Base-by-base conservation (phyloP, 1,140 invertebrate species). In the Temnothorax curvispinosus region DNA sequence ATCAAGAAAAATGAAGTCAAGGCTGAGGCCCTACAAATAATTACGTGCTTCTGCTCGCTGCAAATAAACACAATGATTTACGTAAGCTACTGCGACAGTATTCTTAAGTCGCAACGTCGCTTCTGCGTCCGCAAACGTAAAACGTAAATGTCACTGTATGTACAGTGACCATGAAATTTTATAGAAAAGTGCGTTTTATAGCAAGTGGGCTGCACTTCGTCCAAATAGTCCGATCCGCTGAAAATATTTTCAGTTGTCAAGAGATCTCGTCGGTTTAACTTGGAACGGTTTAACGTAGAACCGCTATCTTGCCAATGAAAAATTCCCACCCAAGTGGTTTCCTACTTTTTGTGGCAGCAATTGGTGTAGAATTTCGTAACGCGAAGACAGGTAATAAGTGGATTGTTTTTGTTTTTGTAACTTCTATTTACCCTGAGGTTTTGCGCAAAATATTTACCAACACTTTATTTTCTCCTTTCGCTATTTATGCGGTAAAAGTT, bases 51-150 rank as follows among this genome's bases (percentile, higher is more conserved):
- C 21, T 81, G 54, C 38, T 47, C 35, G 27, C 27, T 5, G 18
- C 13, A 18, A 74, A 84, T 60, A 27, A 62, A 84, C n/a, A 84
- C 41, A 75, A 84, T 60, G 54, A 62, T 84, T 75, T 84, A 84
- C 69, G 80, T 60, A 84, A 82, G 41, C 52, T 15, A 32, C 32
- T 54, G 69, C 62, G 80, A 84, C 80, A 84, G 54, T 84, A 47
- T 84, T 84, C 41, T 84, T 13, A 58, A 71, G 65, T 74, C 38
- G 38, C 41, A 21, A 74, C 27, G 13, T 74, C 67, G 38, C 64
- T 82, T 50, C 35, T 74, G 41, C 80, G 58, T 58, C 72, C 41
- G 38, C 54, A 74, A 71, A 81, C 35, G 5, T 21, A 65, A 74
- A 71, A 81, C 35, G 5, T 21, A 65, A 78, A 77, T 52, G 60